Evolutionary conservation across 2,113 vertebrate genomes (phyloP).

Genomic region (Brachionichthys hirsutus): DNA sequence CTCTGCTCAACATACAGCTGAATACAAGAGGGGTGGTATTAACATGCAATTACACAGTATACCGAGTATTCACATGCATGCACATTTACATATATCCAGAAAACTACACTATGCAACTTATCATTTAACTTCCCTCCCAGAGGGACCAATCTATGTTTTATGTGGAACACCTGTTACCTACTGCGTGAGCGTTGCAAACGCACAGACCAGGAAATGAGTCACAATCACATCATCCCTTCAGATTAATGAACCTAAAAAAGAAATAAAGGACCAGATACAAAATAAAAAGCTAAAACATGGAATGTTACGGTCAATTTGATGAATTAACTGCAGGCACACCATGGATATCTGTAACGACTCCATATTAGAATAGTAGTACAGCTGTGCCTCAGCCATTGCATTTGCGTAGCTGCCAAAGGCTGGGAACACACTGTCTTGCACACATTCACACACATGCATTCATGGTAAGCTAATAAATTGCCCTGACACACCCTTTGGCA

Average conservation of each 20-base stretch:
- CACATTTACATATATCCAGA: background rate
- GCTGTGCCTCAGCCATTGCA: conserved; percentile 73
- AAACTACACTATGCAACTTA: conserved; percentile 24
- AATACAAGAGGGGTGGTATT: conserved; percentile 53
- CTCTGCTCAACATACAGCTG: conserved; percentile 33
- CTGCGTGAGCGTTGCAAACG: conserved; percentile 15
- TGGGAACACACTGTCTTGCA: conserved; percentile 52
- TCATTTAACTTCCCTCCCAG: conserved; percentile 41
- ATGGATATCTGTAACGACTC: conserved; percentile 68
- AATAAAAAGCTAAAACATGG: conserved; percentile 15
- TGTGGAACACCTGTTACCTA: conserved; percentile 63
- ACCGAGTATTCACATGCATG: conserved; percentile 3
- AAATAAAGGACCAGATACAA: conserved; percentile 24
- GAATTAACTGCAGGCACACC: conserved; percentile 69
- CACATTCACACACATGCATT: conserved; percentile 40
- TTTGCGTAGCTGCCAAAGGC: conserved; percentile 62
- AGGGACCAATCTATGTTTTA: conserved; percentile 65
- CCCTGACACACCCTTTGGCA: conserved; percentile 72
- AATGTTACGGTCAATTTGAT: conserved; percentile 69
- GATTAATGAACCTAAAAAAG: conserved; percentile 44
- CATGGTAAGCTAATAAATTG: conserved; percentile 67
- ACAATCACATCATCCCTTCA: conserved; percentile 38
- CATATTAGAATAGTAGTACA: conserved; percentile 72
- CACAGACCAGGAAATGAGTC: conserved; percentile 10
- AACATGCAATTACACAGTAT: conserved; percentile 66